Conservation (phyloP, 2,113 vertebrate species). For the Murina feae region DNA sequence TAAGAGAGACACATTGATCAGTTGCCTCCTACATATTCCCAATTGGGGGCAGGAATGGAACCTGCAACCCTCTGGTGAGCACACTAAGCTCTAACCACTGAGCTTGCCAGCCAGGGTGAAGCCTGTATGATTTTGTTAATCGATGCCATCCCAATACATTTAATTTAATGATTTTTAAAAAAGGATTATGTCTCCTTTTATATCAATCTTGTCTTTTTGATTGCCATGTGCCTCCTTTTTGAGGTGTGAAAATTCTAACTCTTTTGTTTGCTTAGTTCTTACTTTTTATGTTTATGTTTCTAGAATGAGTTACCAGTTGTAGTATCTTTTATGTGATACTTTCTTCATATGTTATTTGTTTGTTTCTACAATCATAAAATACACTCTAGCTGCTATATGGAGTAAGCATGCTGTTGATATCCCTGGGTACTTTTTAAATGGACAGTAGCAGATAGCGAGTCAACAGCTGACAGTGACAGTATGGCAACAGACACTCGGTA, state of each 20-base stretch:
- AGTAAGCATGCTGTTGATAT: neutral
- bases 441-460: neutral
- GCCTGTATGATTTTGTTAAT: neutral
- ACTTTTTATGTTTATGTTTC: neutral
- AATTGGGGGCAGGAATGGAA: too few species aligned
- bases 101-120: neutral
- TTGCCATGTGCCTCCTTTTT: neutral
- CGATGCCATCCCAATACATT: neutral
- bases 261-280: neutral
- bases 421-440: neutral
- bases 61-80: too few species aligned
- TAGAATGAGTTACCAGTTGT: neutral
- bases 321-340: neutral
- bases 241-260: neutral
- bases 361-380: neutral
- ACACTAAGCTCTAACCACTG: too few species aligned
- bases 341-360: neutral
- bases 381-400: neutral
- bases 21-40: too few species aligned
- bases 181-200: neutral
- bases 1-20: too few species aligned
- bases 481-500: neutral
- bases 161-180: neutral
- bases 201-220: neutral
- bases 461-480: neutral